phyloP scores from a whole-genome alignment of 2,113 vertebrate species.

The Panurus biarmicus region DNA sequence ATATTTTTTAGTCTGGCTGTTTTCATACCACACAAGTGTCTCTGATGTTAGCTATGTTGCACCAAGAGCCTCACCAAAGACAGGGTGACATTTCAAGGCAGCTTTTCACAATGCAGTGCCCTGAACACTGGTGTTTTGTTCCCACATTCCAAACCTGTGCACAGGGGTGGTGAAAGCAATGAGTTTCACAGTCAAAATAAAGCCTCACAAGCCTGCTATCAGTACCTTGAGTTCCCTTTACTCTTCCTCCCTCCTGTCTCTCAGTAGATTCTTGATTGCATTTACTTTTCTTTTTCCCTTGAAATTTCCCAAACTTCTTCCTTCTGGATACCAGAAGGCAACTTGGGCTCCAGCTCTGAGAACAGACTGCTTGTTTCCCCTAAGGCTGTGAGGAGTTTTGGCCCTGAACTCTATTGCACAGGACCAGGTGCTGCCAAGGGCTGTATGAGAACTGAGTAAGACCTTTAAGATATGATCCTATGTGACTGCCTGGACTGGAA shows the following conservation, averaged over 20 bases:
- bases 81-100: background rate
- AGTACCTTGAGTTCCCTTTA: background rate
- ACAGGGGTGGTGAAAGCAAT: background rate
- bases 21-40: background rate
- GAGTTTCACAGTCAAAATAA: background rate
- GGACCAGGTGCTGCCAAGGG: background rate
- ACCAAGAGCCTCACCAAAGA: background rate
- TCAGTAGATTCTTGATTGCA: background rate
- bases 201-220: background rate
- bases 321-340: background rate
- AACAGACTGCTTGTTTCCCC: background rate
- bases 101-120: background rate
- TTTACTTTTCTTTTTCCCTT: background rate
- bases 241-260: background rate
- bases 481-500: background rate
- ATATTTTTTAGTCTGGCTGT: background rate
- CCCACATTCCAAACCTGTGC: background rate
- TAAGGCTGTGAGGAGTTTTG: background rate
- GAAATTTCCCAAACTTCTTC: background rate
- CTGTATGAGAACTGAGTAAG: accelerated
- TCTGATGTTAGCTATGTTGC: background rate
- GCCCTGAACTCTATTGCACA: background rate
- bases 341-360: background rate
- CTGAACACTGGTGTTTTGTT: background rate
- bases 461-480: background rate